Evolutionary conservation across 2,113 vertebrate species (phyloP).

Genomic region (Halichoerus grypus): DNA sequence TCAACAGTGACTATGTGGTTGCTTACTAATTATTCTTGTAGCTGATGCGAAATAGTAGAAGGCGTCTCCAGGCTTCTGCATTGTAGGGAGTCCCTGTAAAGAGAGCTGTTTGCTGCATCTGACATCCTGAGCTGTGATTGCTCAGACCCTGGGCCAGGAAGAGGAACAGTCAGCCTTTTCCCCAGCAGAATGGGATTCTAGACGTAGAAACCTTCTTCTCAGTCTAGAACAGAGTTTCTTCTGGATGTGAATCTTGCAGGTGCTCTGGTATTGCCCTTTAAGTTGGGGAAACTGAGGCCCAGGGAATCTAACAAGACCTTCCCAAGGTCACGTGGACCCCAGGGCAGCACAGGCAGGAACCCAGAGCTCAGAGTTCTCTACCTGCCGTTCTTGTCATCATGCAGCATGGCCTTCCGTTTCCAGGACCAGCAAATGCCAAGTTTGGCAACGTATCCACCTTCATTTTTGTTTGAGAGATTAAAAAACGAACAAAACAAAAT

Average conservation of each 20-base stretch:
- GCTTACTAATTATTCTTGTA: background rate
- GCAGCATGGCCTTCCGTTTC: constrained; percentile 23
- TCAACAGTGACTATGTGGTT: background rate
- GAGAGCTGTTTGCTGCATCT: background rate
- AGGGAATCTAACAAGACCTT: background rate
- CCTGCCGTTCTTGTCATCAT: background rate
- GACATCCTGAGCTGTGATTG: background rate
- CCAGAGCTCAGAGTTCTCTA: background rate
- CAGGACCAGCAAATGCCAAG: constrained; percentile 43
- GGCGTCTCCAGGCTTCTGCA: background rate
- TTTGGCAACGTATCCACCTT: constrained; percentile 26
- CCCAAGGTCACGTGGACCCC: background rate
- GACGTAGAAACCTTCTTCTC: background rate
- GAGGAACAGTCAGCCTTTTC: background rate
- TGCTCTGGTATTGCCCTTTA: background rate
- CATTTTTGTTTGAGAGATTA: background rate
- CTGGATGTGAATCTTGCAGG: background rate
- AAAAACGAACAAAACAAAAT: background rate
- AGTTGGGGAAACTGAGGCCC: background rate
- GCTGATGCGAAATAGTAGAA: background rate
- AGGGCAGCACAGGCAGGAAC: background rate
- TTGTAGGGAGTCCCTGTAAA: background rate
- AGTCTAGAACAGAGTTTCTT: background rate
- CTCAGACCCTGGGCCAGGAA: background rate
- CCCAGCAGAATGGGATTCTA: background rate